phyloP scores from a whole-genome alignment of 2,888 invertebrate species.

The Drosophila meridiana region DNA sequence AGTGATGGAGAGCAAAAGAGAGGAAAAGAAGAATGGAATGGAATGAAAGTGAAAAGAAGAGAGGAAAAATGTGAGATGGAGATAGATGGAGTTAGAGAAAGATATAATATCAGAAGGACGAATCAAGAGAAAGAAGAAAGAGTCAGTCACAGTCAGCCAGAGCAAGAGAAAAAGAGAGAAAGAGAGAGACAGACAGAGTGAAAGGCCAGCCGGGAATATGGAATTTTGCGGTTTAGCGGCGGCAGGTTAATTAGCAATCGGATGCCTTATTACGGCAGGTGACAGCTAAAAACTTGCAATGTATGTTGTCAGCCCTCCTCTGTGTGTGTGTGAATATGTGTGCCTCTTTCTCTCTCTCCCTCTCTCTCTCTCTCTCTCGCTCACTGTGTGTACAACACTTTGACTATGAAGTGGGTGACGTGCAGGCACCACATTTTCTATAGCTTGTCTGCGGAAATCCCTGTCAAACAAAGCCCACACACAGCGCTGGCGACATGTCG shows the following conservation, averaged over 20 bases:
- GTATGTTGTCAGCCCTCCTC: not conserved
- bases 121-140: not conserved
- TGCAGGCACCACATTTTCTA: not conserved
- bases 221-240: not conserved
- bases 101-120: not conserved
- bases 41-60: not conserved
- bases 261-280: not conserved
- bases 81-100: too few relatives aligned
- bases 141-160: not conserved
- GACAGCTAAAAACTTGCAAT: slow-evolving; percentile 5
- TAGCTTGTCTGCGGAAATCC: not conserved
- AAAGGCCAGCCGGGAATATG: too few relatives aligned
- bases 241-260: not conserved
- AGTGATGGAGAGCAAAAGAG: not conserved
- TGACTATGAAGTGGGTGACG: not conserved
- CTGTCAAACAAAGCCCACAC: not conserved
- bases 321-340: not conserved
- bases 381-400: not conserved
- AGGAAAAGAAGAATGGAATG: not conserved
- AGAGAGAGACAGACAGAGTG: not conserved
- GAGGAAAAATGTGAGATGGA: not conserved
- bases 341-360: too few relatives aligned
- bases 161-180: not conserved
- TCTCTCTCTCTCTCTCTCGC: too few relatives aligned
- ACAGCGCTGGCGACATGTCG: not conserved